Evolutionary conservation across 2,113 vertebrate species (phyloP).

Genomic region (Miniopterus natalensis): DNA sequence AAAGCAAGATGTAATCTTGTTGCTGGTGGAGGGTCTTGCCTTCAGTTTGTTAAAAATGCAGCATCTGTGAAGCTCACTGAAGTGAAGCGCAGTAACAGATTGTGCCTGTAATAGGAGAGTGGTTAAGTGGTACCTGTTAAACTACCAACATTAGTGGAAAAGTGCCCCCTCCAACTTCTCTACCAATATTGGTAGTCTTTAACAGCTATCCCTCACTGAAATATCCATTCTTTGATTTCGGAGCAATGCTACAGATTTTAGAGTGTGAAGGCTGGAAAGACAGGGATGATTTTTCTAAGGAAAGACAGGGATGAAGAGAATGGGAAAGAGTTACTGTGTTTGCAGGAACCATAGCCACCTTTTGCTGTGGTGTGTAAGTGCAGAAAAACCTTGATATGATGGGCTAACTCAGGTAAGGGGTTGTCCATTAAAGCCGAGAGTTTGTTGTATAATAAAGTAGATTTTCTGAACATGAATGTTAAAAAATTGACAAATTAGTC

Average conservation of each 20-base stretch:
- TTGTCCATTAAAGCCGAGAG: too few relatives aligned
- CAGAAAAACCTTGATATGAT: too few relatives aligned
- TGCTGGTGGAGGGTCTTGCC: neutral
- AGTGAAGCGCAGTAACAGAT: neutral
- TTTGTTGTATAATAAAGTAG: too few relatives aligned
- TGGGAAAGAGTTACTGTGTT: neutral
- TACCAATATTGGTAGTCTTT: neutral
- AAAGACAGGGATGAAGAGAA: neutral
- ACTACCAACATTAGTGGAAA: too few relatives aligned
- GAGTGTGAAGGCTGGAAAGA: neutral
- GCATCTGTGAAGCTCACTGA: neutral
- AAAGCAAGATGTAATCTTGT: neutral
- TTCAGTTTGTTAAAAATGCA: neutral
- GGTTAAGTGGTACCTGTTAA: neutral
- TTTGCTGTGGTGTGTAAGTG: neutral
- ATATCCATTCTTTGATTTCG: neutral
- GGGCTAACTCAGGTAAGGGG: too few relatives aligned
- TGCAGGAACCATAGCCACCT: neutral
- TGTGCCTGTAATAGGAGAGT: neutral
- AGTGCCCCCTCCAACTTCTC: neutral
- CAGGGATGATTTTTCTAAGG: neutral
- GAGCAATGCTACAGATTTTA: conserved; percentile 25
- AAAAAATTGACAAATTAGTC: too few relatives aligned
- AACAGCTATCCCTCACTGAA: neutral
- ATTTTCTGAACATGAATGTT: too few relatives aligned